A percentile compares a stretch with the other conserved stretches of the same genome.
Evolutionary conservation across 2,888 invertebrate species (phyloP).

Genomic region (Agonopterix subpropinquella): DNA sequence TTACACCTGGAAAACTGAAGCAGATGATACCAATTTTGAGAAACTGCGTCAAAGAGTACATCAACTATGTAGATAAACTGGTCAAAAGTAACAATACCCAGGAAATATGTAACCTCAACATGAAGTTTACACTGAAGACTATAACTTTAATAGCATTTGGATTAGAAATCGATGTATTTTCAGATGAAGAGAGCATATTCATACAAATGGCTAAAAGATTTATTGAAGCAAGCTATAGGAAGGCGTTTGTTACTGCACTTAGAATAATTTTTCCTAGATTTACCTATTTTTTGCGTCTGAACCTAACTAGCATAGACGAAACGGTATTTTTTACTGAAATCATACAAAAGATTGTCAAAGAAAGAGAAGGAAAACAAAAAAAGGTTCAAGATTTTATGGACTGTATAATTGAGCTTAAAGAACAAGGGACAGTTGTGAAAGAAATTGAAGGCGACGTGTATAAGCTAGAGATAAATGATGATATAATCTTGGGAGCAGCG

Average conservation of each 20-base stretch:
- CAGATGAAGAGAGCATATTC: background rate
- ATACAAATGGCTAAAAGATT: background rate
- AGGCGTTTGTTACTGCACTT: background rate
- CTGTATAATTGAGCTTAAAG: slow-evolving; percentile 7
- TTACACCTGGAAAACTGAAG: slow-evolving; percentile 38
- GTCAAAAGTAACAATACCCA: slow-evolving; percentile 15
- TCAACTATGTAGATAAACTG: slow-evolving; percentile 23
- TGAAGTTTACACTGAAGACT: slow-evolving; percentile 18
- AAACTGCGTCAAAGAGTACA: slow-evolving; percentile 27
- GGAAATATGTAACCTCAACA: slow-evolving; percentile 19
- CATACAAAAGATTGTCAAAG: slow-evolving; percentile 8
- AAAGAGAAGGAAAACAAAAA: slow-evolving; percentile 7
- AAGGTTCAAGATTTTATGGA: slow-evolving; percentile 8
- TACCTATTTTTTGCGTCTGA: background rate
- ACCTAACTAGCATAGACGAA: background rate
- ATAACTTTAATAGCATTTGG: slow-evolving; percentile 7
- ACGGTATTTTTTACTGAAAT: slow-evolving; percentile 11
- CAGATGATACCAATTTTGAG: slow-evolving; percentile 25
- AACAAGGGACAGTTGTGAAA: slow-evolving; percentile 7
- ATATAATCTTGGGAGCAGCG: slow-evolving; percentile 22
- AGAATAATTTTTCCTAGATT: background rate
- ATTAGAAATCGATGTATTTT: slow-evolving; percentile 2
- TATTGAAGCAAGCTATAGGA: background rate
- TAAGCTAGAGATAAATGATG: slow-evolving; percentile 15
- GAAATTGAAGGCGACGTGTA: background rate